Percentiles rank a stretch among this genome's conserved stretches.
These are phyloP conservation scores for Cryptoprocta ferox DNA, from an alignment of 2,797 vertebrate genomes.

Conservation along the genomic window DNA sequence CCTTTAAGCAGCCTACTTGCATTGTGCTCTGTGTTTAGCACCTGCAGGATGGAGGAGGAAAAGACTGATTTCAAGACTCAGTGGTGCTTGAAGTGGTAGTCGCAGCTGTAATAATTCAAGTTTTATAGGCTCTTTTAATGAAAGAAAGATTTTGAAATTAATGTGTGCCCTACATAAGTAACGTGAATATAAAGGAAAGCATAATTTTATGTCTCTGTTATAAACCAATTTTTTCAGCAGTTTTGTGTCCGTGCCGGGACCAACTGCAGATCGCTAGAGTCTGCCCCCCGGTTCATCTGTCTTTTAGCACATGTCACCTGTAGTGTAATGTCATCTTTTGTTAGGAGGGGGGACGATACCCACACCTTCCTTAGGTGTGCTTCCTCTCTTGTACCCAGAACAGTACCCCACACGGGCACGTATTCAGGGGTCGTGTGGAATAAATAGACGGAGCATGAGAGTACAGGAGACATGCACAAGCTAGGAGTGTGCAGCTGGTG, in stretches of 20 bases:
- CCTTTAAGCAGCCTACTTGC: not conserved
- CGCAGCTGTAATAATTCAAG: not conserved
- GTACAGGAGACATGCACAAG: not conserved
- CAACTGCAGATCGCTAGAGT: not conserved
- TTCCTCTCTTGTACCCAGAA: not conserved
- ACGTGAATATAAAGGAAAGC: not conserved
- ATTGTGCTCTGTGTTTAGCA: not conserved
- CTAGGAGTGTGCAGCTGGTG: not conserved
- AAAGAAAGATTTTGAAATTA: constrained; percentile 22
- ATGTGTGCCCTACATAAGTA: not conserved
- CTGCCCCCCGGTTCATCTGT: no score
- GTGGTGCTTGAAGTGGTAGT: not conserved
- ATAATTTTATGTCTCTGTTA: not conserved
- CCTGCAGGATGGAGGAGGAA: not conserved
- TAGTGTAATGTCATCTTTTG: not conserved
- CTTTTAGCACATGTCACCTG: not conserved
- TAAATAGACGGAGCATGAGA: not conserved
- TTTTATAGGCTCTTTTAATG: constrained; percentile 12
- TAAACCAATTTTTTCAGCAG: constrained; percentile 32
- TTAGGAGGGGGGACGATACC: not conserved
- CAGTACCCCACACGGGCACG: not conserved
- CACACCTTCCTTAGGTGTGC: not conserved
- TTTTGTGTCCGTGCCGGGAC: not conserved
- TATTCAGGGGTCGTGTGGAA: not conserved
- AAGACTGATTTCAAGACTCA: not conserved